A percentile compares a stretch with the other conserved stretches of the same genome.
Conservation (phyloP, 2,888 invertebrate species). For the Lasioglossum villosulum region DNA sequence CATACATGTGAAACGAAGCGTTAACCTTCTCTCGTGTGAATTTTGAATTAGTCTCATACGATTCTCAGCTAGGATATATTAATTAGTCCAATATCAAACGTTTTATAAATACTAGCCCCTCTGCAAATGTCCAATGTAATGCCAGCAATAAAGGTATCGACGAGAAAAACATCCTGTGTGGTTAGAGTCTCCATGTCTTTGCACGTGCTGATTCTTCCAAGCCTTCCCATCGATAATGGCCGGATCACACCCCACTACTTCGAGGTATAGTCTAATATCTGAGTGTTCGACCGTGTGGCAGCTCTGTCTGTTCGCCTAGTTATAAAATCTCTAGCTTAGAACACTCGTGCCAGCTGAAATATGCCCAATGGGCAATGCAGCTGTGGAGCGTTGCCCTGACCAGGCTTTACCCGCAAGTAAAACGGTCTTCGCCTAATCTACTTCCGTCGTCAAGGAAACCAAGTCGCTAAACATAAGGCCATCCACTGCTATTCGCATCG, state of each 20-base stretch:
- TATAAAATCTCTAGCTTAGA: neutral
- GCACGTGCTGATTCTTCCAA: neutral
- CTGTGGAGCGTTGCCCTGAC: neutral
- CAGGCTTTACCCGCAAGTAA: neutral
- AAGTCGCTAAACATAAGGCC: conserved; percentile 7
- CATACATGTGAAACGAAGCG: too few species aligned
- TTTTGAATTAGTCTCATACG: too few species aligned
- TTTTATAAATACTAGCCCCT: neutral
- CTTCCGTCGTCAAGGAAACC: conserved; percentile 8
- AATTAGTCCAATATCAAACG: neutral
- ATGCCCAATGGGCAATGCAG: neutral
- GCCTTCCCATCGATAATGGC: neutral
- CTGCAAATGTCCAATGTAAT: neutral
- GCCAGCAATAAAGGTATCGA: neutral
- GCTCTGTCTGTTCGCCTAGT: neutral
- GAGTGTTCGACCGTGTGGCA: neutral
- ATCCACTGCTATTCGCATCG: neutral
- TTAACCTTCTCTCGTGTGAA: too few species aligned
- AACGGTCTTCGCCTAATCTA: neutral
- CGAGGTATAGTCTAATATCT: neutral
- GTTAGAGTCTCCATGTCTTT: neutral
- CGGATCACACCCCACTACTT: neutral
- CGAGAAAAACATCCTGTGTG: neutral
- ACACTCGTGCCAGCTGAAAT: neutral
- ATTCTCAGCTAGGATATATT: too few species aligned